These are phyloP conservation scores for Vultur gryphus DNA, from an alignment of 2,797 vertebrate genomes.

Conservation along the genomic window DNA sequence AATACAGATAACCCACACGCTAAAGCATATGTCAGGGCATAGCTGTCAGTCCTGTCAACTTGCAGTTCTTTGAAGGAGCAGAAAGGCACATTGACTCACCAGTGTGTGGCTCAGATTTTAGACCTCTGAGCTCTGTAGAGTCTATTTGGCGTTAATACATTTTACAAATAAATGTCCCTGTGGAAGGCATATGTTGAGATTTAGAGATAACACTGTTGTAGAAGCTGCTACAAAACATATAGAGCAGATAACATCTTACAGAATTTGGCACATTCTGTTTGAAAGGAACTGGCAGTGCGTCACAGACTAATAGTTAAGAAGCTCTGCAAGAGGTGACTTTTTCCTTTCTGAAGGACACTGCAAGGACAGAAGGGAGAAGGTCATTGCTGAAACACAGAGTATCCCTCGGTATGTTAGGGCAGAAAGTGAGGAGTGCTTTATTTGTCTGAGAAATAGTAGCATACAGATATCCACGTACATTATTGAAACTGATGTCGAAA, in stretches of 20 bases:
- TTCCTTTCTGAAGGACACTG: not conserved
- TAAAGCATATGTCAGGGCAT: constrained; percentile 48
- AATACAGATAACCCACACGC: constrained; percentile 54
- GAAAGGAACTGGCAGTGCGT: not conserved
- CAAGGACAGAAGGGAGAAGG: not conserved
- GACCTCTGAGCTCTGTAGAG: not conserved
- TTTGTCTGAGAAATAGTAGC: not conserved
- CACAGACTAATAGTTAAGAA: not conserved
- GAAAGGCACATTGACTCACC: not conserved
- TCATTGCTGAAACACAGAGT: not conserved
- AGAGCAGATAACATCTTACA: not conserved
- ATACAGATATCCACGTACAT: not conserved
- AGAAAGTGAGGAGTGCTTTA: not conserved
- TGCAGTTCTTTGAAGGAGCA: not conserved
- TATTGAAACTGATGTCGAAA: not conserved
- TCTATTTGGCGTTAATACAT: not conserved
- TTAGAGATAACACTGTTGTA: not conserved
- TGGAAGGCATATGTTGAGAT: not conserved
- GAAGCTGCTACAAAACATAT: not conserved
- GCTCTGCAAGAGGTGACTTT: not conserved
- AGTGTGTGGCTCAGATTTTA: not conserved
- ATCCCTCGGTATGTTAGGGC: not conserved
- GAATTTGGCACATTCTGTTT: not conserved
- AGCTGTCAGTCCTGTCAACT: constrained; percentile 28
- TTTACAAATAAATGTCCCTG: not conserved